Evolutionary conservation across 2,113 vertebrate genomes (phyloP).

Genomic region (Numida meleagris): DNA sequence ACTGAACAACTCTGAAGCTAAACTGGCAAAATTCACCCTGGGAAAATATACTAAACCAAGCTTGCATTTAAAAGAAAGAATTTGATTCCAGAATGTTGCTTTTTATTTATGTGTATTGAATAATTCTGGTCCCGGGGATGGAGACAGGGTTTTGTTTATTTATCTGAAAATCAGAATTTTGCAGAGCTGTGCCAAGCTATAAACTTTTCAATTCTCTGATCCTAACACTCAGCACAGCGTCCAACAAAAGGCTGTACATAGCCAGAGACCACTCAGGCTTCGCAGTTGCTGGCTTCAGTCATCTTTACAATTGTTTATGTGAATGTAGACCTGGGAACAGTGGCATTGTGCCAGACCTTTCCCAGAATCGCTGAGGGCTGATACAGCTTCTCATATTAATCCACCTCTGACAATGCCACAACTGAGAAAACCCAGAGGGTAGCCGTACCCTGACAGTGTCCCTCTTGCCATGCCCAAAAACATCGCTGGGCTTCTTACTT

Average conservation of each 20-base stretch:
- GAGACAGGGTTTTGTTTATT: neutral
- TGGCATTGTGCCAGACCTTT: neutral
- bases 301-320: neutral
- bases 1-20: neutral
- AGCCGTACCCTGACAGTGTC: neutral
- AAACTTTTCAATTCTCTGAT: neutral
- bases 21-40: neutral
- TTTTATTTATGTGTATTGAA: neutral
- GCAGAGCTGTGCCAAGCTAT: neutral
- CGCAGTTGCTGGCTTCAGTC: neutral
- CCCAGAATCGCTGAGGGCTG: neutral
- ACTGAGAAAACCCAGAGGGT: neutral
- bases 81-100: neutral
- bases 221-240: neutral
- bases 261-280: neutral
- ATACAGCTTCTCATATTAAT: neutral
- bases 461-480: neutral
- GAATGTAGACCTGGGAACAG: neutral
- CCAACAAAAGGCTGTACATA: neutral
- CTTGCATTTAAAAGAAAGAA: neutral
- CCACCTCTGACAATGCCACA: neutral
- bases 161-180: neutral
- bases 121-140: neutral
- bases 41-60: neutral
- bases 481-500: neutral